These are phyloP conservation scores for Cydia strobilella DNA, from an alignment of 1,140 invertebrate genomes.

Conservation along the genomic window DNA sequence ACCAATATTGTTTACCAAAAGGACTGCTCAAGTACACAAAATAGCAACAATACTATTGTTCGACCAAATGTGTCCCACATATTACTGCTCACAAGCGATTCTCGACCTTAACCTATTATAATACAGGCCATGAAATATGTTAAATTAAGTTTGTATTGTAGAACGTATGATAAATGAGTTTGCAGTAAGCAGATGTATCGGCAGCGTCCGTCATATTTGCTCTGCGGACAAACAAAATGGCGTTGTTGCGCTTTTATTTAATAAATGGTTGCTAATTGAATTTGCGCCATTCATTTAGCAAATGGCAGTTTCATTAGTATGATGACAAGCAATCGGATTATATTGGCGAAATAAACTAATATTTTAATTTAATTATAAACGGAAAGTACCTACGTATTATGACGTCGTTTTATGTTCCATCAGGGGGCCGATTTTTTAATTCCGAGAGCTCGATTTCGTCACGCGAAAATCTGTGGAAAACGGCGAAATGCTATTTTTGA, in stretches of 20 bases:
- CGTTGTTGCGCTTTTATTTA: conserved; percentile 2
- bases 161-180: conserved; percentile 13
- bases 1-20: conserved; percentile 10
- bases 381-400: neutral
- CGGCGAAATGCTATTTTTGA: no score
- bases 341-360: neutral
- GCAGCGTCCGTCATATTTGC: conserved; percentile 9
- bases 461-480: no score
- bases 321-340: neutral
- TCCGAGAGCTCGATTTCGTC: no score
- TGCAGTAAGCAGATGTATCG: conserved; percentile 20
- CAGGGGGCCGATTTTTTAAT: no score
- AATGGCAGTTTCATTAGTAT: conserved; percentile 1
- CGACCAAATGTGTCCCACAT: neutral
- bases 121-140: neutral
- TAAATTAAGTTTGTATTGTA: neutral
- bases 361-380: conserved; percentile 8
- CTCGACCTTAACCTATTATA: neutral
- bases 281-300: conserved; percentile 5
- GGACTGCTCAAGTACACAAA: conserved; percentile 14
- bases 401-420: neutral
- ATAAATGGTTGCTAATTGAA: conserved; percentile 6
- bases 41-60: conserved; percentile 21
- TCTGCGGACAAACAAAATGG: neutral
- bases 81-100: neutral